Conservation (phyloP, 2,888 invertebrate genomes). For the Girardia tigrina region DNA sequence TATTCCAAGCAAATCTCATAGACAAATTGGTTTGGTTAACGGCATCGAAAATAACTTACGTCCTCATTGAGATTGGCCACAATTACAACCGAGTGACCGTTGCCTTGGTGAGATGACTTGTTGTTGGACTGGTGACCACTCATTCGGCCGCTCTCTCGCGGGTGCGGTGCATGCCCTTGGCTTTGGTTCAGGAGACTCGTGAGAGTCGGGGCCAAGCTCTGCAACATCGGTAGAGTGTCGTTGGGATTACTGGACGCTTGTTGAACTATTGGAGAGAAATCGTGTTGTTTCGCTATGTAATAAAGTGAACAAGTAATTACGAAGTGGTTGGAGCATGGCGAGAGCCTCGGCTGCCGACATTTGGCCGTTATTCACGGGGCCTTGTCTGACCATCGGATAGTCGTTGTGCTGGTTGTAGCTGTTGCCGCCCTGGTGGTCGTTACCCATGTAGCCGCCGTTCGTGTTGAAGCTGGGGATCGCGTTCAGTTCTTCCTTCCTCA, state of each 20-base stretch:
- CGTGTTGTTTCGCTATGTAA: background rate
- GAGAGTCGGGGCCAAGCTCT: background rate
- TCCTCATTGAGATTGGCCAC: slow-evolving; percentile 16
- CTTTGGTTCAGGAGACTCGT: slow-evolving; percentile 7
- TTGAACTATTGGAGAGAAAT: background rate
- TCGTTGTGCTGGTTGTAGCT: background rate
- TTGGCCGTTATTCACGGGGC: background rate
- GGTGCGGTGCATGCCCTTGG: background rate
- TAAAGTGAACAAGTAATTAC: background rate
- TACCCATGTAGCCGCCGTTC: background rate
- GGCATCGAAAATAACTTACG: background rate
- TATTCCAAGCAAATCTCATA: background rate
- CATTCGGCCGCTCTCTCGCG: background rate
- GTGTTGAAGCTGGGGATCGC: background rate
- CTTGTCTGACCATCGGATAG: background rate
- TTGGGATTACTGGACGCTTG: slow-evolving; percentile 2
- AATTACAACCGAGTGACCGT: background rate
- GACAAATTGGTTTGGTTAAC: background rate
- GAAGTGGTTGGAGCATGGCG: slow-evolving; percentile 1
- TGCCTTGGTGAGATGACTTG: background rate
- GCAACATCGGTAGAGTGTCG: background rate
- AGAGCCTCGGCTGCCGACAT: background rate
- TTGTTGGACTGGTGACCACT: background rate
- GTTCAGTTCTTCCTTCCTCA: background rate
- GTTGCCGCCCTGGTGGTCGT: background rate